phyloP scores from a whole-genome alignment of 2,888 invertebrate species.

The Falcaria lacertinaria region DNA sequence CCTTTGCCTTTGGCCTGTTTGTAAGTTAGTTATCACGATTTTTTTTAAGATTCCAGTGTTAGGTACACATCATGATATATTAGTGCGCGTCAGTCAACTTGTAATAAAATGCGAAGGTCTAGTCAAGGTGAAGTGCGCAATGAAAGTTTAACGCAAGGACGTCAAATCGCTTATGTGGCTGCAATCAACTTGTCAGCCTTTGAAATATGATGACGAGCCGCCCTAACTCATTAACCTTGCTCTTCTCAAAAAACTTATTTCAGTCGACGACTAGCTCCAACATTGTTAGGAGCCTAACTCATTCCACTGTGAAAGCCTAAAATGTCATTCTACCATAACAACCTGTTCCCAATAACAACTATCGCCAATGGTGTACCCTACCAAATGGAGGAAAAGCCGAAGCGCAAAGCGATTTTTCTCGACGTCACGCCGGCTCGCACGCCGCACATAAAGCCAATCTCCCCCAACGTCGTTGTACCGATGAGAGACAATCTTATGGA shows the following conservation, averaged over 20 bases:
- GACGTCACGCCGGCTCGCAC: constrained; percentile 62
- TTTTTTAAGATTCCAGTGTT: too few relatives aligned
- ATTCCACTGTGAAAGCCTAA: constrained; percentile 4
- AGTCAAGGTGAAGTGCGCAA: constrained; percentile 55
- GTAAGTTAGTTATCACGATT: too few relatives aligned
- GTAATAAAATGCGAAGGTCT: constrained; percentile 26
- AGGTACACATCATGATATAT: background rate
- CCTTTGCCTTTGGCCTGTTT: too few relatives aligned
- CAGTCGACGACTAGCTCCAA: constrained; percentile 27
- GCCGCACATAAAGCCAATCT: constrained; percentile 39
- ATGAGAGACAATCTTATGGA: constrained; percentile 52
- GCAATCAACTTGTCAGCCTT: constrained; percentile 66
- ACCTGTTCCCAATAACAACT: constrained; percentile 38
- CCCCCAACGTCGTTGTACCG: constrained; percentile 51
- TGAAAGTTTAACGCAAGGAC: constrained; percentile 60
- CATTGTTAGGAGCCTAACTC: constrained; percentile 4
- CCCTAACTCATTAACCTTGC: constrained; percentile 36
- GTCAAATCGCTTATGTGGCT: constrained; percentile 42
- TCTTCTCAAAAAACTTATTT: constrained; percentile 26
- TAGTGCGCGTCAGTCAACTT: background rate
- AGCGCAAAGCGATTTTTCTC: constrained; percentile 55
- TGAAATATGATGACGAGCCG: constrained; percentile 53
- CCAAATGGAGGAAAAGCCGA: constrained; percentile 46
- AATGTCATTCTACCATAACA: constrained; percentile 57
- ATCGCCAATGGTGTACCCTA: constrained; percentile 55